Evolutionary conservation across 2,888 invertebrate species (phyloP).

Genomic region (Diarsia mendica): DNA sequence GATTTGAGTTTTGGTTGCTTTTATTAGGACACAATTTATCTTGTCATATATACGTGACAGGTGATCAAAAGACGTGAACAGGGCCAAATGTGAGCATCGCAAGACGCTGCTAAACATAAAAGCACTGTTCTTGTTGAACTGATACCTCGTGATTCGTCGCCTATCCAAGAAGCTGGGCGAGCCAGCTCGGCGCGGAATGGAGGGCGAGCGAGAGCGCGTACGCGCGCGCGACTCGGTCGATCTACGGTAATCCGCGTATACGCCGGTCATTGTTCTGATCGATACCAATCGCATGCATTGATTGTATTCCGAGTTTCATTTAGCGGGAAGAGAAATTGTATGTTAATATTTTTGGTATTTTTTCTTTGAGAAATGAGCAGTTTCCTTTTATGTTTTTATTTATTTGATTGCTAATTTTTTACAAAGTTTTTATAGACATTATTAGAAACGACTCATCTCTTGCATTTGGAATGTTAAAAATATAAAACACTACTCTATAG

Average conservation of each 20-base stretch:
- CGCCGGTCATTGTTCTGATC: conserved; percentile 88
- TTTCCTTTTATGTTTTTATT: conserved; percentile 14
- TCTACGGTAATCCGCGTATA: conserved; percentile 90
- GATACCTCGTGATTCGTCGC: conserved; percentile 97
- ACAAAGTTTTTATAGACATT: neutral
- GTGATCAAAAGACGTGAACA: neutral
- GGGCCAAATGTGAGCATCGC: conserved; percentile 21
- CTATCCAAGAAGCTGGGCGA: conserved; percentile 98
- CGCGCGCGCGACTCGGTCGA: conserved; percentile 78
- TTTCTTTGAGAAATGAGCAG: conserved; percentile 34
- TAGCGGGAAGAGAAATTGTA: conserved; percentile 62
- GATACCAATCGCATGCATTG: conserved; percentile 67
- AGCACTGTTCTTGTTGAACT: conserved; percentile 43
- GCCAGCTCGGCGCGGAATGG: conserved; percentile 97
- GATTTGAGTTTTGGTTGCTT: too few relatives aligned
- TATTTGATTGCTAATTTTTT: too few relatives aligned
- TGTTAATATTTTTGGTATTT: conserved; percentile 58
- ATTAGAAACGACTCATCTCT: conserved; percentile 46
- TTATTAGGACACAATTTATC: neutral
- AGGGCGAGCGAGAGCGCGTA: conserved; percentile 92
- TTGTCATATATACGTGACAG: conserved; percentile 20
- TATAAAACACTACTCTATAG: conserved; percentile 7
- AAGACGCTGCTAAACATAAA: conserved; percentile 19
- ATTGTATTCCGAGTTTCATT: conserved; percentile 61
- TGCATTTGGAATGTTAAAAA: conserved; percentile 13